Conservation (phyloP, 2,797 vertebrate genomes). For the Peromyscus attwateri region DNA sequence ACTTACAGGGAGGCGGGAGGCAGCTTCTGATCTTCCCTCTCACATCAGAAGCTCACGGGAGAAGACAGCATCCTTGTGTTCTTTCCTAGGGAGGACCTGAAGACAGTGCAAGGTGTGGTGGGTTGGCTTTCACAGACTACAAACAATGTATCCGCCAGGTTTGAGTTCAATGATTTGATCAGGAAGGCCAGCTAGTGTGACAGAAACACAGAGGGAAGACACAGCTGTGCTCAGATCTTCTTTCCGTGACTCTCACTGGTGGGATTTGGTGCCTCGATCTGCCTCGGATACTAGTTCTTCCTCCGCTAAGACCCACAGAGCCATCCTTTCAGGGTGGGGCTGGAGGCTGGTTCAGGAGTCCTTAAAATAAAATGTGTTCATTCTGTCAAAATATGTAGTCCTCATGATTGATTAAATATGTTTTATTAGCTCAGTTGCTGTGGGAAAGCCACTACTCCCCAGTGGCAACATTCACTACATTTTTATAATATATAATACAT, state of each 20-base stretch:
- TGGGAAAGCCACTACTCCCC: neutral
- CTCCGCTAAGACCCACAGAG: fast-evolving
- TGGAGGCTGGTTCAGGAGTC: fast-evolving
- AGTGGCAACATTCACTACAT: neutral
- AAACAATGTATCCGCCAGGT: neutral
- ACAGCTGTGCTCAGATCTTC: neutral
- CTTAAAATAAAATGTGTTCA: neutral
- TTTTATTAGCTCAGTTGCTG: neutral
- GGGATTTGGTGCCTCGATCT: neutral
- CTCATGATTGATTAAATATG: neutral
- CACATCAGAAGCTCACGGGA: neutral
- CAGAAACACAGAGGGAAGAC: neutral
- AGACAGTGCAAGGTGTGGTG: neutral
- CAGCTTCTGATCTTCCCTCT: neutral
- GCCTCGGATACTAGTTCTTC: neutral
- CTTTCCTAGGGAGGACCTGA: neutral
- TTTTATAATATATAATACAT: neutral
- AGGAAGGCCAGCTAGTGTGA: neutral
- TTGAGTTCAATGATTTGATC: neutral
- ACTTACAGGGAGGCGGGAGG: constrained; percentile 23
- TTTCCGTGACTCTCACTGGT: neutral
- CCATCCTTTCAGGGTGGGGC: fast-evolving
- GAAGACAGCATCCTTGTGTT: neutral
- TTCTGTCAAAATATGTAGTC: neutral
- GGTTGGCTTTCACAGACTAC: neutral